Evolutionary conservation across 2,888 invertebrate genomes (phyloP), one percentile per base, ranked within the genome.

Genomic region (Zaprionus obscuricornis): DNA sequence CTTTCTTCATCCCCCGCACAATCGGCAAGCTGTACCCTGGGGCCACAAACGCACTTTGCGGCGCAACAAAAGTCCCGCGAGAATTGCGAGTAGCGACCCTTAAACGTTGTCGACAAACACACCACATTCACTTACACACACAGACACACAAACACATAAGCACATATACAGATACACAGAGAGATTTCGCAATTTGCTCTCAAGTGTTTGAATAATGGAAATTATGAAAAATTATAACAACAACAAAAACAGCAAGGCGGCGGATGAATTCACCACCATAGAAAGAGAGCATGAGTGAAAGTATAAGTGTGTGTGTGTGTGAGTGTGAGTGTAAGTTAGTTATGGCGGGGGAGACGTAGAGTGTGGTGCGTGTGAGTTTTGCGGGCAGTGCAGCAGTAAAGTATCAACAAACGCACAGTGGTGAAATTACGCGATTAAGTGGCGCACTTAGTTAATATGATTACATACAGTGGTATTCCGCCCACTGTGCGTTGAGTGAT

Each of bases 161-260:
- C 22, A n/a, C n/a, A 47, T 20, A 22, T 24, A 13, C 16, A 29
- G 10, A 34, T 26, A 45, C 34, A 34, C 59, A 56, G 66, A 59
- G 49, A 73, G 62, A 74, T 69, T 75, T 55, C 60, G 33, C 49
- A 60, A 52, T 37, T 66, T 49, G 54, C 39, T 51, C 67, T 83
- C 85, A 85, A 81, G 81, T 81, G 81, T 74, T 85, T 85, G 74
- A 83, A 81, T 75, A 83, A 83, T 79, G 83, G 74, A 79, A 81
- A 81, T 81, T 81, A 81, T 85, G 81, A 85, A 85, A 81, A 81
- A 81, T 79, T 85, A 85, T 73, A 60, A 67, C 63, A 82, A 66
- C 77, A 77, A 65, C 63, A 82, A 66, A 74, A 77, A 65, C 51
- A 62, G 47, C 31, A 39, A 33, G 39, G 40, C n/a, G n/a, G n/a